Evolutionary conservation across 2,888 invertebrate genomes (phyloP), one percentile per base, ranked within the genome.

Genomic region (Rhaphigaster nebulosa): DNA sequence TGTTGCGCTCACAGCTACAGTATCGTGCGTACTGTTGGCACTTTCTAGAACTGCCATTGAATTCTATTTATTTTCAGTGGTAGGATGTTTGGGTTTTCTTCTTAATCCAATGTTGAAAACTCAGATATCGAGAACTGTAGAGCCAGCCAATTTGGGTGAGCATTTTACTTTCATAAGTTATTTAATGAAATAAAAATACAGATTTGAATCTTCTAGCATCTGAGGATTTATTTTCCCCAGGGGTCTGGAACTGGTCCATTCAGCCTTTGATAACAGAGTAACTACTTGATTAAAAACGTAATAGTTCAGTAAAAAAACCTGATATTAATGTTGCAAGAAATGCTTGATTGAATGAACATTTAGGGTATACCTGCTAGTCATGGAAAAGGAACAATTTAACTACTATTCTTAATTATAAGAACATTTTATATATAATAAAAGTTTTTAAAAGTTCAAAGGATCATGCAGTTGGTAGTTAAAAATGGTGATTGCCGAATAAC

Each of bases 81-180:
- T 91, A 50, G 91, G 89, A 15, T 91, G 89, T 60, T 89, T 91
- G 13, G 80, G 87, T 65, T n/a, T 41, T 26, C 60, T 91, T 41
- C 56, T 91, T 26, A 87, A 87, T 29, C 91, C 91, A 13, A 89
- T 89, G 87, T 60, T 89, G 26, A 91, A 87, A 89, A 80, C 89
- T 34, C 87, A 89, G 34, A 89, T 91, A n/a, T 76, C 89, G 38
- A 80, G 87, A 18, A 91, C 38, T 50, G 87, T 91, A 38, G 38
- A 89, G n/a, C 70, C 56, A 34, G 29, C 76, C 26, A 89, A 89
- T 80, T 50, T 91, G 23, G 91, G 91, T 91, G 65, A 87, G 76
- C 18, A 87, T 89, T 0, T 41, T 60, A 18, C 5, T 88, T 54
- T 56, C 20, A n/a, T 88, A 34, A 56, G 38, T 20, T 29, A 26